Evolutionary conservation across 1,140 invertebrate genomes (phyloP).

Genomic region (Cepaea nemoralis): DNA sequence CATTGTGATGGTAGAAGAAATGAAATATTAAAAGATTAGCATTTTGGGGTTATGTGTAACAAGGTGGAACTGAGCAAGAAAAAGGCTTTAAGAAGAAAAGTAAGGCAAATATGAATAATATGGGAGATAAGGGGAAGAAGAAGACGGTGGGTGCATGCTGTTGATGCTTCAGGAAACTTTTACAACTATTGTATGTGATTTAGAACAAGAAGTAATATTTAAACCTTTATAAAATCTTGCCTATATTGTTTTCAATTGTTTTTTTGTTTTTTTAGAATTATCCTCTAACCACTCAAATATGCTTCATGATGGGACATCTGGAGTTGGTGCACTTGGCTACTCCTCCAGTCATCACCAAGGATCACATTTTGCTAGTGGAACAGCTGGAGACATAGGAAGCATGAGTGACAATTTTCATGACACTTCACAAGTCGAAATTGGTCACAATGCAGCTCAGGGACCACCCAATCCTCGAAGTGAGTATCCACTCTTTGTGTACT

Average conservation of each 20-base stretch:
- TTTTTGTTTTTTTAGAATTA: slow-evolving; percentile 7
- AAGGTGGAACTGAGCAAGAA: too few relatives aligned
- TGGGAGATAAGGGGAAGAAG: too few relatives aligned
- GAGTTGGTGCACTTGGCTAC: slow-evolving; percentile 15
- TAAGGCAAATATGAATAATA: too few relatives aligned
- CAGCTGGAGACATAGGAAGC: slow-evolving; percentile 13
- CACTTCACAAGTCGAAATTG: slow-evolving; percentile 31
- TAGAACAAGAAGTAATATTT: too few relatives aligned
- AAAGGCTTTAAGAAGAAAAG: too few relatives aligned
- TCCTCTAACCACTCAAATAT: slow-evolving; percentile 35
- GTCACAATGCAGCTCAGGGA: slow-evolving; percentile 9
- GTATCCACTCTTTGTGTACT: background rate
- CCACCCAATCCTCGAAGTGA: slow-evolving; percentile 39
- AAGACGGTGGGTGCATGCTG: too few relatives aligned
- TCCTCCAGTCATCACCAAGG: slow-evolving; percentile 22
- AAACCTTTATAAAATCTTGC: too few relatives aligned
- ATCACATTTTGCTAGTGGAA: slow-evolving; percentile 36
- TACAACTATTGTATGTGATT: too few relatives aligned
- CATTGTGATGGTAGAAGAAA: too few relatives aligned
- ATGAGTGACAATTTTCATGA: slow-evolving; percentile 32
- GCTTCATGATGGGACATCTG: slow-evolving; percentile 6
- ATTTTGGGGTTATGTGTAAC: too few relatives aligned
- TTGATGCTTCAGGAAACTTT: too few relatives aligned
- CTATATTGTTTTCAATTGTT: background rate
- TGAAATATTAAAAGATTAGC: too few relatives aligned